These are phyloP conservation scores for Trichopoda pennipes DNA, from an alignment of 2,888 invertebrate species.

Conservation along the genomic window DNA sequence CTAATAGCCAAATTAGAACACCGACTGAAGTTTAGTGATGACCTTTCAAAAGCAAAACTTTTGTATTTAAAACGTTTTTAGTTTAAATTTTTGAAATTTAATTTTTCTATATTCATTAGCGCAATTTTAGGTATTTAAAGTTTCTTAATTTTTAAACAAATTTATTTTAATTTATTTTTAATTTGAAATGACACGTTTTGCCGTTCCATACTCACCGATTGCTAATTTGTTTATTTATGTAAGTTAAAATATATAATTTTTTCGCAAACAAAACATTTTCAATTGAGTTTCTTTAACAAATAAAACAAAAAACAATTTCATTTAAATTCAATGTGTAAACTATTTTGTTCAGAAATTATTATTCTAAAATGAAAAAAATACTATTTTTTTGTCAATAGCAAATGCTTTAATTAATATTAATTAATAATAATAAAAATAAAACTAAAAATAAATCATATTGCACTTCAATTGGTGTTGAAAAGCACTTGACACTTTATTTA, in stretches of 20 bases:
- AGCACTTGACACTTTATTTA: conserved; percentile 58
- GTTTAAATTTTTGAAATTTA: too few species aligned
- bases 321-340: conserved; percentile 27
- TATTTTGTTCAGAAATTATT: conserved; percentile 27
- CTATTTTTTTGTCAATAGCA: conserved; percentile 5
- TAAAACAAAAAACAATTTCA: not conserved
- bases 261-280: not conserved
- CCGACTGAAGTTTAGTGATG: too few species aligned
- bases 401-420: conserved; percentile 66
- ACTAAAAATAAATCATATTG: conserved; percentile 49
- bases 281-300: not conserved
- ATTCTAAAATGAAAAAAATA: not conserved
- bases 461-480: conserved; percentile 63
- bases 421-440: conserved; percentile 45
- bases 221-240: not conserved
- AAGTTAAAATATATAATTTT: conserved; percentile 1
- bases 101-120: too few species aligned
- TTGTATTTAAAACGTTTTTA: too few species aligned
- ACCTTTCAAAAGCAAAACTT: too few species aligned
- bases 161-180: not conserved
- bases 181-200: conserved; percentile 55
- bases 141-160: not conserved
- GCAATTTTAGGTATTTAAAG: too few species aligned
- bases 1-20: too few species aligned
- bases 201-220: conserved; percentile 13